These are phyloP conservation scores for Cephus pygmeus DNA, from an alignment of 2,888 invertebrate species.

Conservation along the genomic window DNA sequence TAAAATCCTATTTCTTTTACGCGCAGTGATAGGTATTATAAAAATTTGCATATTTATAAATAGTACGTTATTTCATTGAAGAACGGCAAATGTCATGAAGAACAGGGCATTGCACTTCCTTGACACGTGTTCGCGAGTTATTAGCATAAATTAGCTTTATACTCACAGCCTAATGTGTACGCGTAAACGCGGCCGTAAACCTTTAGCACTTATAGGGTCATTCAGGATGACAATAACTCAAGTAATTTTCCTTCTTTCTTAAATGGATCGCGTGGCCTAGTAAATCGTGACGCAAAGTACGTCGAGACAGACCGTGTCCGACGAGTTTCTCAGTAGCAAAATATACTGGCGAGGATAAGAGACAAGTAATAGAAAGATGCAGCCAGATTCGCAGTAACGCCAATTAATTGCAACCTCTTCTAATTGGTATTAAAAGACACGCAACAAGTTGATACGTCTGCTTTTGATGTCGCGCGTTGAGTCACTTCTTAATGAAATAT, in stretches of 20 bases:
- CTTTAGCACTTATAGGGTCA: not conserved
- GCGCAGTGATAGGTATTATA: not conserved
- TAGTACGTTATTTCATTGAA: not conserved
- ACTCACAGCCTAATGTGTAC: not conserved
- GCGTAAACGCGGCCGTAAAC: not conserved
- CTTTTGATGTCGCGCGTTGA: not conserved
- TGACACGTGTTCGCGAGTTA: slow-evolving; percentile 45
- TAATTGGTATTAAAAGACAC: not conserved
- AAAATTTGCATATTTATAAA: not conserved
- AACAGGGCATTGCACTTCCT: slow-evolving; percentile 50
- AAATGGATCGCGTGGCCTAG: not conserved
- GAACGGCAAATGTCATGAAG: slow-evolving; percentile 12
- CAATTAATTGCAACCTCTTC: not conserved
- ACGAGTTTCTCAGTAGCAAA: not conserved
- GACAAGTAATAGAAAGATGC: not conserved
- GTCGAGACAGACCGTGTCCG: not conserved
- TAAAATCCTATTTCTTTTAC: not conserved
- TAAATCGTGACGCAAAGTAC: not conserved
- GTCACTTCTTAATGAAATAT: not conserved
- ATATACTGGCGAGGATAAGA: not conserved
- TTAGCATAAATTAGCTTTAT: slow-evolving; percentile 54
- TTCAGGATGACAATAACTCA: not conserved
- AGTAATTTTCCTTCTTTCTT: not conserved
- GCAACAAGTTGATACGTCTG: not conserved
- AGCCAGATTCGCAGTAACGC: not conserved